phyloP scores from a whole-genome alignment of 2,113 vertebrate species.

The Sebastes schlegelii region DNA sequence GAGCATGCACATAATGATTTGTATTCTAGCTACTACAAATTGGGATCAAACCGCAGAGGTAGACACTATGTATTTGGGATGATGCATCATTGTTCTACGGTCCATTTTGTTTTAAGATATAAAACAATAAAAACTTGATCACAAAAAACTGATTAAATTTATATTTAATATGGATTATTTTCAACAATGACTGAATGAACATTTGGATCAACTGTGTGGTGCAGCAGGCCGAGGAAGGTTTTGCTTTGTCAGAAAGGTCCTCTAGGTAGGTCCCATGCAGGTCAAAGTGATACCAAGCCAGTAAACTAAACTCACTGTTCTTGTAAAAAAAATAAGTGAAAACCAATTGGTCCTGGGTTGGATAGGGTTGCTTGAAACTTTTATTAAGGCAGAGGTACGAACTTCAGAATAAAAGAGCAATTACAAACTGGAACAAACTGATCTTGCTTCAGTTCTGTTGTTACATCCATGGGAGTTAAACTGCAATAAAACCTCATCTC shows the following conservation, averaged over 20 bases:
- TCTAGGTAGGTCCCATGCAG: no score
- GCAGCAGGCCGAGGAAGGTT: no score
- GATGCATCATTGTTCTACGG: neutral
- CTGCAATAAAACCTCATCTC: no score
- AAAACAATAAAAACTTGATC: neutral
- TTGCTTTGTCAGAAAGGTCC: no score
- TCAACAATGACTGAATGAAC: neutral
- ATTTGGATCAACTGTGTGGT: no score
- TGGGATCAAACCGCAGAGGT: no score
- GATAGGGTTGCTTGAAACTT: no score
- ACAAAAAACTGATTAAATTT: neutral
- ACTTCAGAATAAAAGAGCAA: neutral
- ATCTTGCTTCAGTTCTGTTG: neutral
- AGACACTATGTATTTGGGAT: neutral
- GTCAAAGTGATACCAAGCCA: no score
- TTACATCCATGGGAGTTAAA: neutral
- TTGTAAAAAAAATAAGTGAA: no score
- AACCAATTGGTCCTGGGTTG: no score
- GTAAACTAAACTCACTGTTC: no score
- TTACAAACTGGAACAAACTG: neutral
- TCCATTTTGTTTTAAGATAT: neutral
- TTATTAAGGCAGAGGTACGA: no score
- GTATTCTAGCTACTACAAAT: neutral
- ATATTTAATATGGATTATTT: neutral
- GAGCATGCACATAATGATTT: neutral